Base-by-base conservation (phyloP, 2,113 vertebrate species). In the Centropus unirufus region DNA sequence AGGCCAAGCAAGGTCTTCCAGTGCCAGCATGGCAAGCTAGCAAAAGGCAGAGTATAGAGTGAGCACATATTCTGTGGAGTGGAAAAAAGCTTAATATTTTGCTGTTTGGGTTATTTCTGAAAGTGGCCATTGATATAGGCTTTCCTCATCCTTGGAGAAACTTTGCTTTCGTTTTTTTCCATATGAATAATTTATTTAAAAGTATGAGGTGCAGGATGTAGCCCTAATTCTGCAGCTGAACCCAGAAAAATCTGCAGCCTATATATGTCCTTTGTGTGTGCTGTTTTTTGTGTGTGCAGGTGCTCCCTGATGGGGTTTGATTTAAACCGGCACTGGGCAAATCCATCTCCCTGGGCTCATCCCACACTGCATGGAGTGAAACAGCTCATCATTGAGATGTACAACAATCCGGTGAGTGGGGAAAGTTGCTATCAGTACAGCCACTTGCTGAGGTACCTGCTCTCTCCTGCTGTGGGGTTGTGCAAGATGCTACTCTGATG, bases 271-370 rank as follows among this genome's bases (percentile, higher is more conserved):
- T 64, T 27, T 85, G 9, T 90, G 23, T 90, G 16, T 95, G 10
- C 95, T 87, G 15, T 34, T 40, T 46, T 83, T 7, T 75, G 11
- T 87, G 13, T 95, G 8, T 78, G 77, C 97, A 99, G 99, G 98
- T 99, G 99, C 97, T 99, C 99, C 89, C 96, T 99, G 96, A 99
- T 99, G 99, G 99, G 99, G 12, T 99, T 99, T 44, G 99, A 99
- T 97, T 97, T 99, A 97, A 99, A 99, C 97, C 99, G 99, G 40
- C 99, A 99, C 97, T 99, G 99, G 99, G 98, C 99, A 90, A 99
- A 99, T 92, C 99, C 99, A 9, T 99, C 99, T 91, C 98, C 98
- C 1, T 99, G 99, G 99, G 99, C 98, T 58, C 99, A 99, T 70
- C 99, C 99, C 26, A 99, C 99, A 2, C 98, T 99, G 66, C 98